phyloP scores from a whole-genome alignment of 2,888 invertebrate species.

The Platycnemis pennipes region DNA sequence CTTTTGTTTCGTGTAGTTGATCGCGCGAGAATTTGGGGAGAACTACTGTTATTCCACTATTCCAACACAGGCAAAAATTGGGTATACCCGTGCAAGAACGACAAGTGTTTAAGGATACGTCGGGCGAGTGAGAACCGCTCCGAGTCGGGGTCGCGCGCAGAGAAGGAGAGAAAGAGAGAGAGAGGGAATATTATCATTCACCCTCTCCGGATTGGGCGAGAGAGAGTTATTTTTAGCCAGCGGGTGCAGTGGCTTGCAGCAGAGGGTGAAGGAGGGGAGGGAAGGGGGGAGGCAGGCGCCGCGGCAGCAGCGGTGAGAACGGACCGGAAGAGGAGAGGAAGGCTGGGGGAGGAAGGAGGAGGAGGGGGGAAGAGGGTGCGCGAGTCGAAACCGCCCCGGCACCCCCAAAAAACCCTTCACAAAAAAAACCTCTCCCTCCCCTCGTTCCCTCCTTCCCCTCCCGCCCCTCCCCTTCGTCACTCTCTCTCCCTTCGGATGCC shows the following conservation, averaged over 20 bases:
- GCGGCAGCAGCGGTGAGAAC: neutral
- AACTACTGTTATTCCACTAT: too few relatives aligned
- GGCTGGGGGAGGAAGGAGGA: neutral
- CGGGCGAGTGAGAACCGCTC: neutral
- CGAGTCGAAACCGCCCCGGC: neutral
- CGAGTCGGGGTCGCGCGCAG: neutral
- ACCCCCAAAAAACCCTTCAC: too few relatives aligned
- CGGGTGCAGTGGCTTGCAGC: conserved; percentile 66
- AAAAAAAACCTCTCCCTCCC: neutral
- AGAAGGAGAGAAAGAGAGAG: neutral
- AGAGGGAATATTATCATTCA: conserved; percentile 47
- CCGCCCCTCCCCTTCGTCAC: neutral
- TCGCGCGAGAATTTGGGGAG: too few relatives aligned
- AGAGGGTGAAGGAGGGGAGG: neutral
- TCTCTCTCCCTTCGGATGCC: neutral
- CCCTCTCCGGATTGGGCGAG: neutral
- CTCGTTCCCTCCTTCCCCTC: neutral
- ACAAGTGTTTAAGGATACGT: too few relatives aligned
- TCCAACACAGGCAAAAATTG: too few relatives aligned
- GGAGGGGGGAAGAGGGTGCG: neutral
- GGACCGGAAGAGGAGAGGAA: neutral
- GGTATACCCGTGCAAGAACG: too few relatives aligned
- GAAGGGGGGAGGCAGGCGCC: neutral
- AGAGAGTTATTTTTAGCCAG: conserved; percentile 50
- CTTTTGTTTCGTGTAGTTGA: too few relatives aligned